phyloP scores from a whole-genome alignment of 1,140 invertebrate genomes.

The Drosophila kanapiae region DNA sequence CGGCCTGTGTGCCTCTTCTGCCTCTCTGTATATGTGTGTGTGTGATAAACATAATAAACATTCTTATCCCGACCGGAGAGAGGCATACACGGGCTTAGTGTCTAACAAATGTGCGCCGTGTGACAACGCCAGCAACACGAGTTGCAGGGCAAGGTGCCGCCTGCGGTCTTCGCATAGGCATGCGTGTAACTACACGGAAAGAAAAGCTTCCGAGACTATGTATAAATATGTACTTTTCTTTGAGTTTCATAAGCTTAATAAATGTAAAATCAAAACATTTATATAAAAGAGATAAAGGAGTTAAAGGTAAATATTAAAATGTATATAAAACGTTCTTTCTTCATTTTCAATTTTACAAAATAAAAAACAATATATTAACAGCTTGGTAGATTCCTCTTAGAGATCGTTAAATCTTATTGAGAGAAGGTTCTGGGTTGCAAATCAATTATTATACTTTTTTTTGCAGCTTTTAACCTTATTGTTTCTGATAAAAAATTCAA shows the following conservation, averaged over 20 bases:
- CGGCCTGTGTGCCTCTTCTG: background rate
- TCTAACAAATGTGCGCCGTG: slow-evolving; percentile 80
- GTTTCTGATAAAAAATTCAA: background rate
- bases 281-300: too few relatives aligned
- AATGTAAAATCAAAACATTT: background rate
- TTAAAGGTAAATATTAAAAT: too few relatives aligned
- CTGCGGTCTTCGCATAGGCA: slow-evolving; percentile 57
- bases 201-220: background rate
- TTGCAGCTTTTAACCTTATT: background rate
- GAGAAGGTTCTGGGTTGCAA: background rate
- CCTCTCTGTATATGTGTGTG: slow-evolving; percentile 26
- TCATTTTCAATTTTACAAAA: too few relatives aligned
- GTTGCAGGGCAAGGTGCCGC: slow-evolving; percentile 58
- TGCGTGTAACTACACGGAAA: slow-evolving; percentile 16
- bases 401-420: too few relatives aligned
- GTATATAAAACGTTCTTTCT: too few relatives aligned
- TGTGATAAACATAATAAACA: slow-evolving; percentile 76
- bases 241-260: background rate
- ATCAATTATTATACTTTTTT: background rate
- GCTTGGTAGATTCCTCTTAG: too few relatives aligned
- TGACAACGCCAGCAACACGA: slow-evolving; percentile 63
- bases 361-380: too few relatives aligned
- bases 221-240: too few relatives aligned
- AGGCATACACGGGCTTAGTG: slow-evolving; percentile 77
- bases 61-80: slow-evolving; percentile 71